A percentile compares a stretch with the other conserved stretches of the same genome.
Conservation (phyloP, 2,797 vertebrate genomes). For the Acridotheres tristis region DNA sequence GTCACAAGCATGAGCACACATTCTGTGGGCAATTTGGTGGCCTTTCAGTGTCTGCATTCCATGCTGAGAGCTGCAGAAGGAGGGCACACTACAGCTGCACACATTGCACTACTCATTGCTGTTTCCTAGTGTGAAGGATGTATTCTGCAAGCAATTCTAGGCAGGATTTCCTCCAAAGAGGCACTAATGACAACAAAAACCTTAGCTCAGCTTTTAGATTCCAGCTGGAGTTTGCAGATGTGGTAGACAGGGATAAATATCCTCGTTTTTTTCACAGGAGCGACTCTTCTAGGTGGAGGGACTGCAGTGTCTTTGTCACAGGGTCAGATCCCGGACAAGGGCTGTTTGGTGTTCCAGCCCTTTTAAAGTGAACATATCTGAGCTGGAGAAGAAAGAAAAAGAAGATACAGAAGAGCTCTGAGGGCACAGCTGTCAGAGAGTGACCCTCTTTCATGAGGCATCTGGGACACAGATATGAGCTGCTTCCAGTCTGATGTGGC, state of each 20-base stretch:
- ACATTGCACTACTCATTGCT: background rate
- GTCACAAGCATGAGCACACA: background rate
- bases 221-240: constrained; percentile 33
- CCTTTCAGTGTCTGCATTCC: background rate
- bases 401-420: background rate
- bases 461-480: background rate
- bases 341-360: background rate
- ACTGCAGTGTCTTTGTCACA: background rate
- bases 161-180: constrained; percentile 32
- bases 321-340: background rate
- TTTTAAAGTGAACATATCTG: background rate
- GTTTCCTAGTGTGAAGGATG: background rate
- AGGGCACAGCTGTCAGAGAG: background rate
- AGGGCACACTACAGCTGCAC: background rate
- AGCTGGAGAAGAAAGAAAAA: background rate
- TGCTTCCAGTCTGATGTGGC: background rate
- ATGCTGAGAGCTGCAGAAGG: background rate
- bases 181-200: background rate
- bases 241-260: background rate
- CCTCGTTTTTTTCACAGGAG: background rate
- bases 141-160: constrained; percentile 2
- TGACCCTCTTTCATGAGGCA: constrained; percentile 5
- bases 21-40: constrained; percentile 22
- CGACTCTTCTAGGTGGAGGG: background rate
- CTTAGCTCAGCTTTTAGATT: constrained; percentile 11